Conservation (phyloP, 2,888 invertebrate species). For the Acleris sparsana region DNA sequence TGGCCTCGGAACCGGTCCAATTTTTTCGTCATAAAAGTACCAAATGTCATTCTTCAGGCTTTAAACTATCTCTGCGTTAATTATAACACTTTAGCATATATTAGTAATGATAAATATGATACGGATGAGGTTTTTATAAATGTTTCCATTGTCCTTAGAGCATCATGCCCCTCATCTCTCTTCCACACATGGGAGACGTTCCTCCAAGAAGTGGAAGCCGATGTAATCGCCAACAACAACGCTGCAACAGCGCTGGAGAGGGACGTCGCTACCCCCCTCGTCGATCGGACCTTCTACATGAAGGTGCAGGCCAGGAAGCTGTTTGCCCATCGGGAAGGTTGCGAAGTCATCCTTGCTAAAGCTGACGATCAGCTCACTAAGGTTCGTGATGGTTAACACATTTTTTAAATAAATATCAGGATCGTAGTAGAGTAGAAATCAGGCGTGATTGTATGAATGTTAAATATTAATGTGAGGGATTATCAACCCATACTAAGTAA, state of each 20-base stretch:
- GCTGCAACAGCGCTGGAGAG: slow-evolving; percentile 91
- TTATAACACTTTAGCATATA: too few species aligned
- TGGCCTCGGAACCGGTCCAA: too few species aligned
- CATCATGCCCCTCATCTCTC: slow-evolving; percentile 89
- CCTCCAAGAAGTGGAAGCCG: slow-evolving; percentile 95
- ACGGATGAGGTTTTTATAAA: too few species aligned
- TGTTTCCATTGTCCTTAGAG: slow-evolving; percentile 81
- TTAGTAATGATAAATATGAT: too few species aligned
- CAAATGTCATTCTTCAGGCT: too few species aligned
- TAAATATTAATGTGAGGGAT: too few species aligned
- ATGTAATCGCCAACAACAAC: slow-evolving; percentile 93
- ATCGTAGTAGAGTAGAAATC: too few species aligned
- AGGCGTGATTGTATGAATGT: too few species aligned
- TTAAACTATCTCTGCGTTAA: too few species aligned
- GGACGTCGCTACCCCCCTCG: slow-evolving; percentile 90
- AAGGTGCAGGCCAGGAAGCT: slow-evolving; percentile 96
- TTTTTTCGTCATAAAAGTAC: too few species aligned
- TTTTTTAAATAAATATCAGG: too few species aligned
- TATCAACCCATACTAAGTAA: too few species aligned
- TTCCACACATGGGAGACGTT: slow-evolving; percentile 96
- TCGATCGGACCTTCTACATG: slow-evolving; percentile 94
- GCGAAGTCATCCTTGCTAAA: slow-evolving; percentile 93
- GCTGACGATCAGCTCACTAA: slow-evolving; percentile 85
- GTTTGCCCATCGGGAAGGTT: slow-evolving; percentile 94
- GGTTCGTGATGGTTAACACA: slow-evolving; percentile 50